Percentiles rank a stretch among this genome's conserved stretches.
Evolutionary conservation across 2,113 vertebrate genomes (phyloP).

Genomic region (Ceuthmochares aereus): DNA sequence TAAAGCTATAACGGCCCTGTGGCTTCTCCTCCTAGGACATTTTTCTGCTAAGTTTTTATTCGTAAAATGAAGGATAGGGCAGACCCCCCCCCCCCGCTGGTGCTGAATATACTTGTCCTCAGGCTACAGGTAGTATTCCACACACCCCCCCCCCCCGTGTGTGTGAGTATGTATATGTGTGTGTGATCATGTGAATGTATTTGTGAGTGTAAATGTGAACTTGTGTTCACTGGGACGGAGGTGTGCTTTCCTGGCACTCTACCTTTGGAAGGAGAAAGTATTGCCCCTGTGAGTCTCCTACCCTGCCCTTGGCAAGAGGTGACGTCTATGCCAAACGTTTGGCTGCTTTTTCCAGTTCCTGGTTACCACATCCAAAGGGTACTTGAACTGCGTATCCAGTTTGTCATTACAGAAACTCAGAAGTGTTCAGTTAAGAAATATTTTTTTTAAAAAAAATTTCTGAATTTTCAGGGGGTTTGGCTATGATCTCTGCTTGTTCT

Average conservation of each 20-base stretch:
- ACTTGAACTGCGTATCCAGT: background rate
- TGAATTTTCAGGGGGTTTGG: background rate
- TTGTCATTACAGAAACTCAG: background rate
- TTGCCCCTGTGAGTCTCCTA: background rate
- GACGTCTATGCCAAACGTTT: background rate
- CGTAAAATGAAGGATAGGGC: constrained; percentile 16
- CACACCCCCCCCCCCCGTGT: too few species aligned
- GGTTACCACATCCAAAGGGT: background rate
- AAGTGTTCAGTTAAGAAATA: background rate
- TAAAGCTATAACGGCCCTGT: constrained; percentile 68
- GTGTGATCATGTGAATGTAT: background rate
- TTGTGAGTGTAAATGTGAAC: background rate
- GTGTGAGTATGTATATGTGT: background rate
- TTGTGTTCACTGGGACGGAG: background rate
- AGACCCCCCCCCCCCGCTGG: too few species aligned
- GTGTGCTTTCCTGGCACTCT: background rate
- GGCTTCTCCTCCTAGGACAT: constrained; percentile 29
- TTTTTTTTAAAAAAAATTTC: background rate
- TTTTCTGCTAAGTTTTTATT: constrained; percentile 23
- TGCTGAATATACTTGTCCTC: background rate
- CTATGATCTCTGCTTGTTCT: background rate
- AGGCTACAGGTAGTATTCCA: background rate
- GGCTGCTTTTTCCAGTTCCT: background rate
- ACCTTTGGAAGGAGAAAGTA: background rate
- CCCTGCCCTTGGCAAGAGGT: background rate